Percentiles rank a stretch among this genome's conserved stretches.
Conservation (phyloP, 2,113 vertebrate species). For the Monarcha castaneiventris region DNA sequence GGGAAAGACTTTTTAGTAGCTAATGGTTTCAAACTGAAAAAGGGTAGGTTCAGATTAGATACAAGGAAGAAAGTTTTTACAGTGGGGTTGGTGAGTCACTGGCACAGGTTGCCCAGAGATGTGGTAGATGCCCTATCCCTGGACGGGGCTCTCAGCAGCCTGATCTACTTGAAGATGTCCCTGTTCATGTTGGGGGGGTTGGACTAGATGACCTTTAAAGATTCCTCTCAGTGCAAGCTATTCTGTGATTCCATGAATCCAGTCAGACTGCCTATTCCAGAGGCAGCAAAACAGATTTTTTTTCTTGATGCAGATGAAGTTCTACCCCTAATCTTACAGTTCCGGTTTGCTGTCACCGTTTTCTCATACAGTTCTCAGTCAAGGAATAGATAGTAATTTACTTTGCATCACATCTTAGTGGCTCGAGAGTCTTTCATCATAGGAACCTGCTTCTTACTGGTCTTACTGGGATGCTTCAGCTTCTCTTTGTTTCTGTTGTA, state of each 20-base stretch:
- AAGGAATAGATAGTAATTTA: neutral
- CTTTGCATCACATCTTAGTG: neutral
- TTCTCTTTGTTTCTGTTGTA: slow-evolving; percentile 69
- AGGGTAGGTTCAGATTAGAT: neutral
- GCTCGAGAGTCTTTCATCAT: accelerated
- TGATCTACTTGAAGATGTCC: neutral
- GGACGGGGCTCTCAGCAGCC: neutral
- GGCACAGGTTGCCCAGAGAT: neutral
- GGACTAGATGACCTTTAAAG: neutral
- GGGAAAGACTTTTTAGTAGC: neutral
- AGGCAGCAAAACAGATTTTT: neutral
- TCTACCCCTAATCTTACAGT: neutral
- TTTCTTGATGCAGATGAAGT: neutral
- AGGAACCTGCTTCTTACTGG: neutral
- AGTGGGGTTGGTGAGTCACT: neutral
- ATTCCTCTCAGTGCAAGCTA: neutral
- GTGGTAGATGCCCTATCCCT: neutral
- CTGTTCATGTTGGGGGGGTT: neutral
- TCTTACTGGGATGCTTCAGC: neutral
- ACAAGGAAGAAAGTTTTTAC: neutral
- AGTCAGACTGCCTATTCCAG: neutral
- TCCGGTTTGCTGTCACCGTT: neutral
- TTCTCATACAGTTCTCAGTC: neutral
- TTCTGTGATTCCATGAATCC: neutral
- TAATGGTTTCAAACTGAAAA: neutral